Percentiles rank a stretch among this genome's conserved stretches.
Evolutionary conservation across 2,797 vertebrate species (phyloP).

Genomic region (Xenops minutus): DNA sequence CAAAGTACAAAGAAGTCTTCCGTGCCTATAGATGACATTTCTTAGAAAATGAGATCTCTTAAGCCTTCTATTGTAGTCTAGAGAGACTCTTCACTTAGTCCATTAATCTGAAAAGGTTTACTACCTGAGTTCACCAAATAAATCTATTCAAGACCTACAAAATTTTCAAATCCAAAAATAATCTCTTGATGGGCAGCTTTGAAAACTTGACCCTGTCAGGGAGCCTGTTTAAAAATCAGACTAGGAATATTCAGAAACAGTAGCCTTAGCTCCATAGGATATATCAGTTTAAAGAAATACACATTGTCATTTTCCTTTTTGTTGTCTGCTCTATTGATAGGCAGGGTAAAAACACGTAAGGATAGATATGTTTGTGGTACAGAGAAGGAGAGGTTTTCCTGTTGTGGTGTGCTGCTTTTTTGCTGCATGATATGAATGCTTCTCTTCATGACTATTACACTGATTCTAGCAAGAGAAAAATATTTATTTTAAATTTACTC

Average conservation of each 20-base stretch:
- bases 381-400: neutral
- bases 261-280: neutral
- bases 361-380: neutral
- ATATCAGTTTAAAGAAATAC: neutral
- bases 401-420: neutral
- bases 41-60: conserved; percentile 25
- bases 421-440: neutral
- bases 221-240: neutral
- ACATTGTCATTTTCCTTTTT: neutral
- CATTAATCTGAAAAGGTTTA: conserved; percentile 48
- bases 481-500: neutral
- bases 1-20: neutral
- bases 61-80: neutral
- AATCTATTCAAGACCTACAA: neutral
- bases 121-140: conserved; percentile 33
- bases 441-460: neutral
- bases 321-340: neutral
- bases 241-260: neutral
- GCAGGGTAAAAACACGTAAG: neutral
- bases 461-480: neutral
- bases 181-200: neutral
- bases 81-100: conserved; percentile 52
- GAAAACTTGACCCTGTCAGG: neutral
- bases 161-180: neutral
- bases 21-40: conserved; percentile 4